Base-by-base conservation (phyloP, 2,797 vertebrate genomes). In the Diglossa cyanea region DNA sequence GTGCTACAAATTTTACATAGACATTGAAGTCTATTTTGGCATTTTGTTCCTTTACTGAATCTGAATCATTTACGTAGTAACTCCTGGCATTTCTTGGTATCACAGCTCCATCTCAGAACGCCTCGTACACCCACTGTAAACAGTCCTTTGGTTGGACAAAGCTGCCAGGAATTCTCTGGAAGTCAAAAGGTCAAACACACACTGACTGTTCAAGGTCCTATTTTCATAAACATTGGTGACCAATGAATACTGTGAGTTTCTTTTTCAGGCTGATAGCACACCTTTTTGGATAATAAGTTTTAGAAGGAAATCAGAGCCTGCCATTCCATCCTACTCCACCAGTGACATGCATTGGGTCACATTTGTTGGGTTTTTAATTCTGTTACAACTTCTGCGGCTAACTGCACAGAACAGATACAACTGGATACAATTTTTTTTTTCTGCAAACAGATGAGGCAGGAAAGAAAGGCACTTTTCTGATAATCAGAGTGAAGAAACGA, bases 161-260 rank as follows among this genome's bases (percentile, higher is more conserved):
- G 48, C 80, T 86, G 66, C 62, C 86, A 65, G 63, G 63, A 88
- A 78, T 88, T 86, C 84, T 70, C 67, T 87, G 67, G 31, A 26
- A 76, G 83, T 82, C 91, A 88, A 86, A 88, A 95, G 83, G 80
- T 94, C 95, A 89, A 82, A 77, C 74, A 84, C 44, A 88, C 74
- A 70, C 47, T 37, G 77, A 30, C 74, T 48, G 55, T 54, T 81
- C 83, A 89, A 92, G 74, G 92, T 75, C 74, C 53, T 58, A 8
- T 81, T 86, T 90, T 79, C 65, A 55, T 66, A 81, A 86, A 73
- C 47, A 20, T n/a, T 50, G 54, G 19, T 70, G 55, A 82, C 50
- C 65, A 94, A 24, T 30, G 60, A 70, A 78, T 53, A 53, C 60
- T 31, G 16, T 3, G 5, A 71, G 48, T 74, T 57, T 62, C 25